Base-by-base conservation (phyloP, 35 echinoderm and acorn worm species). In the Apostichopus californicus region DNA sequence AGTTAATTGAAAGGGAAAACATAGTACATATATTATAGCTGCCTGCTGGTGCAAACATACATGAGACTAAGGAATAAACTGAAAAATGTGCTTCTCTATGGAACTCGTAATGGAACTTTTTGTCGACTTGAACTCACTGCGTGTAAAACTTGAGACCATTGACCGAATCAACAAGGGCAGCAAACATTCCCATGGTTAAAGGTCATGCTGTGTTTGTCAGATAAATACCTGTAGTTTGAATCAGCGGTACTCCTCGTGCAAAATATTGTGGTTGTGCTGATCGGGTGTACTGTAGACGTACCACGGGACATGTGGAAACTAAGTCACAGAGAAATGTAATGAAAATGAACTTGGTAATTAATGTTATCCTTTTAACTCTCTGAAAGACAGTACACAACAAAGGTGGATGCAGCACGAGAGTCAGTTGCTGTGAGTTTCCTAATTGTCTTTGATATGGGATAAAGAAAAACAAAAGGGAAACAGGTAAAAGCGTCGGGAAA, bases 211-310 rank as follows among this genome's bases (percentile, higher is more conserved):
- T 15, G 17, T 85, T 59, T 85, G 55, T 58, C 13, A 58, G 22
- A 55, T 85, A 59, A 25, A 58, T 85, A 85, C 81, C 81, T 85
- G 81, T 85, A 85, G 81, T 85, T 25, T 85, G 81, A 58, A 85
- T 85, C 81, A 59, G 26, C 81, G 81, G 81, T 15, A 85, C 81
- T 85, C 81, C 81, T 58, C 24, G 81, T 59, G 81, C 28, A 85
- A 85, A 85, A 85, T 85, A 85, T 85, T 85, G 81, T 52, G 81
- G 81, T 85, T 85, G 81, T 54, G 81, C 56, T 59, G 81, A 56
- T 20, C 81, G 54, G 81, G 81, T 85, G 81, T 85, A 85, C 24
- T 58, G 81, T 18, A 85, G 81, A 25, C 81, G 81, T 59, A 85
- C 81, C 81, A 85, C 55, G 81, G 55, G 81, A 58, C 24, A 59